These are phyloP conservation scores for Trissonchulus sp. DNA, from an alignment of 2,888 invertebrate species.

Conservation along the genomic window DNA sequence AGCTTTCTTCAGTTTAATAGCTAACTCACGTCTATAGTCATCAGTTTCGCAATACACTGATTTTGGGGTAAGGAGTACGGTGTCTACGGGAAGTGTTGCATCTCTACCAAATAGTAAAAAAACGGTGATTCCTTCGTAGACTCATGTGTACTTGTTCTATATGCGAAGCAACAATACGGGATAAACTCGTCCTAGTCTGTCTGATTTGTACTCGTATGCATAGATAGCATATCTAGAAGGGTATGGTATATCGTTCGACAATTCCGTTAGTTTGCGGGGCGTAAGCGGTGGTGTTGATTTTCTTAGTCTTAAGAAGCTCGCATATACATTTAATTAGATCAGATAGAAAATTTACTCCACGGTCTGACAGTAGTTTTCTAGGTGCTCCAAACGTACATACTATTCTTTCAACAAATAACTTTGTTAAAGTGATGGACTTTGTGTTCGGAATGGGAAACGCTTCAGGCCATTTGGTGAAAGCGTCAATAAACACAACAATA, in stretches of 20 bases:
- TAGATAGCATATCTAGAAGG: conserved; percentile 14
- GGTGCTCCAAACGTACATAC: conserved; percentile 3
- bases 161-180: conserved; percentile 20
- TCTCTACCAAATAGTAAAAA: background rate
- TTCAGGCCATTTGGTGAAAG: conserved; percentile 39
- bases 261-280: conserved; percentile 24
- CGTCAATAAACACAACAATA: conserved; percentile 37
- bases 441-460: conserved; percentile 45
- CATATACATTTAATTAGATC: conserved; percentile 10
- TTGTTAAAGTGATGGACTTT: conserved; percentile 45
- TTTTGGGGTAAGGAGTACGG: background rate
- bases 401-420: conserved; percentile 19
- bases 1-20: background rate
- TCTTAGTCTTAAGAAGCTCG: background rate
- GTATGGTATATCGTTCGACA: conserved; percentile 22
- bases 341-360: background rate
- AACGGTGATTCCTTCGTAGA: conserved; percentile 4
- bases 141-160: conserved; percentile 11
- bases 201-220: background rate
- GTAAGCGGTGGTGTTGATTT: conserved; percentile 21
- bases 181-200: conserved; percentile 15
- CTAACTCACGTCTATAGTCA: background rate
- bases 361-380: conserved; percentile 11
- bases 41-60: background rate
- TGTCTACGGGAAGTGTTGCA: background rate